These are phyloP conservation scores for Tupiocoris notatus DNA, from an alignment of 2,888 invertebrate genomes.

Conservation along the genomic window DNA sequence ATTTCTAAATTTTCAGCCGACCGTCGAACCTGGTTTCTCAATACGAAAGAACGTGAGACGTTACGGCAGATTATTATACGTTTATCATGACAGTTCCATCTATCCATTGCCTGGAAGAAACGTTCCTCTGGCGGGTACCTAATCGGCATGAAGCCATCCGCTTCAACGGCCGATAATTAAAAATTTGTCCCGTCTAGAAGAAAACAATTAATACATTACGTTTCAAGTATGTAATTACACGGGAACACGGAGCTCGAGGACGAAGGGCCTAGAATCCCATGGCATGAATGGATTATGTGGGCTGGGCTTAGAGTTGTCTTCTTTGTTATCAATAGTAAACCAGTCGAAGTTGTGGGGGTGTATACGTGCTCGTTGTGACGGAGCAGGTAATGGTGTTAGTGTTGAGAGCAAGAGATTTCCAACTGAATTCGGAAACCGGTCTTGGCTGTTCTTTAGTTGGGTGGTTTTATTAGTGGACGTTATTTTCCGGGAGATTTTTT, in stretches of 20 bases:
- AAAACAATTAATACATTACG: slow-evolving; percentile 19
- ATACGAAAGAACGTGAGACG: too few species aligned
- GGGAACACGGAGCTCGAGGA: not conserved
- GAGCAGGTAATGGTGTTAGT: not conserved
- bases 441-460: too few species aligned
- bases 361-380: not conserved
- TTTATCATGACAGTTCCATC: too few species aligned
- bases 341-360: not conserved
- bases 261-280: not conserved
- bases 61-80: too few species aligned
- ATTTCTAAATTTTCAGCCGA: too few species aligned
- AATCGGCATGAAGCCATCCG: not conserved
- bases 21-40: too few species aligned
- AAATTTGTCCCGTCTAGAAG: slow-evolving; percentile 4
- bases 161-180: not conserved
- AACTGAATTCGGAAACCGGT: slow-evolving; percentile 25
- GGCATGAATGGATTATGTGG: slow-evolving; percentile 16
- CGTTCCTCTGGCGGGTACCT: not conserved
- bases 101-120: not conserved
- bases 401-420: not conserved
- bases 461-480: too few species aligned
- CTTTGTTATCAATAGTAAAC: slow-evolving; percentile 19
- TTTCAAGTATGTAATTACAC: slow-evolving; percentile 4
- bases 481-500: too few species aligned
- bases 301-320: not conserved